Evolutionary conservation across 2,888 invertebrate genomes (phyloP).

Genomic region (Mimachlamys varia): DNA sequence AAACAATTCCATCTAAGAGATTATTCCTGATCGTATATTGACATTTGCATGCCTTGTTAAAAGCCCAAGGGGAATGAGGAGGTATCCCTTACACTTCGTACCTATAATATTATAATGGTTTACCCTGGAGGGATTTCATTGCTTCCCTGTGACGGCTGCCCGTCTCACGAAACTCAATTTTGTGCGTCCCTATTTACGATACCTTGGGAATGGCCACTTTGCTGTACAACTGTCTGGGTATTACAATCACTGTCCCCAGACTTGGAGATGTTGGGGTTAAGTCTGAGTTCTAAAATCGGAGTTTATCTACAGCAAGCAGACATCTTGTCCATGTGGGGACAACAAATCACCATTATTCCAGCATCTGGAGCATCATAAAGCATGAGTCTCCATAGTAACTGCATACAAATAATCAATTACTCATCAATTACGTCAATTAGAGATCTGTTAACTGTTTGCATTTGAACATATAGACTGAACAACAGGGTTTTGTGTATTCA

Average conservation of each 20-base stretch:
- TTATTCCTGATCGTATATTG: background rate
- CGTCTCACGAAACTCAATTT: background rate
- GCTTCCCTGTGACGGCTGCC: background rate
- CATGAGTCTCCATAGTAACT: background rate
- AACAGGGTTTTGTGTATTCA: no score
- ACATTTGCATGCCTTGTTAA: background rate
- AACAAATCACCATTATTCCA: background rate
- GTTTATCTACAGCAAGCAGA: background rate
- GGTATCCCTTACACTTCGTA: background rate
- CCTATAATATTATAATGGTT: background rate
- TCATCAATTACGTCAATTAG: background rate
- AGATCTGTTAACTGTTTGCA: background rate
- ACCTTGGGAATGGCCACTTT: background rate
- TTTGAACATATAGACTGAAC: background rate
- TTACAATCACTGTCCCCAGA: background rate
- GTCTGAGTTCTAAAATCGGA: background rate
- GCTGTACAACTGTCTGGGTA: constrained; percentile 23
- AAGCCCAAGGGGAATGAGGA: background rate
- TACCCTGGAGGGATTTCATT: background rate
- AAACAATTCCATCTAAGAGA: background rate
- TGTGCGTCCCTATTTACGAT: background rate
- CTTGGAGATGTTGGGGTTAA: background rate
- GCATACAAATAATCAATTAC: background rate
- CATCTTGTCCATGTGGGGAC: background rate
- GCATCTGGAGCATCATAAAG: background rate